These are phyloP conservation scores for Meleagris gallopavo DNA, from an alignment of 2,113 vertebrate genomes.

Conservation along the genomic window DNA sequence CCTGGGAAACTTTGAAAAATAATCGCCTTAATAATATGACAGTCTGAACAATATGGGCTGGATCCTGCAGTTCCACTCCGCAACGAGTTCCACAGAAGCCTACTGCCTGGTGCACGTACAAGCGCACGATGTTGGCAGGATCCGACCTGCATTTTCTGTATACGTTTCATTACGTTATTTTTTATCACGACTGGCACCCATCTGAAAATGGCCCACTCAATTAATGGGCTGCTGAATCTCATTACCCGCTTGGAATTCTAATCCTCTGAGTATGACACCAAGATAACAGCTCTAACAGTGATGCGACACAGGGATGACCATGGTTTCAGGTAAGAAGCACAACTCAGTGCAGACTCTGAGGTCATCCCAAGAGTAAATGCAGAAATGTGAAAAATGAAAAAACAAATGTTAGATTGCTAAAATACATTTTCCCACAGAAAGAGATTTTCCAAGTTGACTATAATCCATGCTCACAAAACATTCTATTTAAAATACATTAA, in stretches of 20 bases:
- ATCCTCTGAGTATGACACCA: background rate
- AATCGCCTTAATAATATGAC: constrained; percentile 13
- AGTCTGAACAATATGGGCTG: constrained; percentile 30
- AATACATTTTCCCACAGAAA: background rate
- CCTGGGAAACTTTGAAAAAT: constrained; percentile 52
- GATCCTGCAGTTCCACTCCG: background rate
- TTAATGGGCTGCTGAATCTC: background rate
- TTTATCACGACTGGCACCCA: background rate
- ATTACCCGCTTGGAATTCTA: background rate
- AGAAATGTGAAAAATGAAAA: background rate
- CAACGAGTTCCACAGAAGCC: rapidly evolving
- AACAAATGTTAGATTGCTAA: background rate
- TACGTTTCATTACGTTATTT: background rate
- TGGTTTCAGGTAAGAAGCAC: background rate
- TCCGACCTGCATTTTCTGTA: background rate
- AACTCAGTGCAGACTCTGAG: background rate
- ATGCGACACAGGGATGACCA: background rate
- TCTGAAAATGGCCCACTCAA: background rate
- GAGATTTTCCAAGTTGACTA: background rate
- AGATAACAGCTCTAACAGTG: background rate
- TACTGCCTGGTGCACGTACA: rapidly evolving
- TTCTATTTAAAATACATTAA: background rate
- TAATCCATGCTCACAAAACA: background rate
- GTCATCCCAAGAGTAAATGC: background rate
- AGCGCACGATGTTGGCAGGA: background rate